Percentiles rank a stretch among this genome's conserved stretches.
Evolutionary conservation across 2,797 vertebrate genomes (phyloP).

Genomic region (Myotis pilosus): DNA sequence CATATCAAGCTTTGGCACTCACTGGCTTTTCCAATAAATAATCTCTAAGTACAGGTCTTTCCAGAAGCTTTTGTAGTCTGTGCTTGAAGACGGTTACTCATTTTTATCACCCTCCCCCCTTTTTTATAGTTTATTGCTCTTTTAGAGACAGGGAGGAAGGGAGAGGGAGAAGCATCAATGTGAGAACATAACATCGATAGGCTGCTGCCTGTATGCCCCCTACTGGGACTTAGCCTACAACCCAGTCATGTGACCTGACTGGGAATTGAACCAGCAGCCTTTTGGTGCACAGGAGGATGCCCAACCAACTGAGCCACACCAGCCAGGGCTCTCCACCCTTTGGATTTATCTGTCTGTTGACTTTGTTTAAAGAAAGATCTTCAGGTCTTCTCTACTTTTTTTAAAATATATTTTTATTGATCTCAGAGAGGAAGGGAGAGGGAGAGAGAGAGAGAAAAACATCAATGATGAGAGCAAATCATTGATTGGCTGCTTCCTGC

Average conservation of each 20-base stretch:
- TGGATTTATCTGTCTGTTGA: not conserved
- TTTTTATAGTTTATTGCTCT: not conserved
- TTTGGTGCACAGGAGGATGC: not conserved
- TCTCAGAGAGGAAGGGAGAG: too few relatives aligned
- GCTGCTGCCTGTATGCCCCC: not conserved
- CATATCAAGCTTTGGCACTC: not conserved
- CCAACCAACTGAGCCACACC: not conserved
- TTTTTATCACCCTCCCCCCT: not conserved
- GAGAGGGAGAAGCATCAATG: too few relatives aligned
- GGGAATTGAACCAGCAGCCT: not conserved
- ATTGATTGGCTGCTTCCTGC: too few relatives aligned
- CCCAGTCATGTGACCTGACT: not conserved
- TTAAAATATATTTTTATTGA: too few relatives aligned
- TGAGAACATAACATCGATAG: not conserved
- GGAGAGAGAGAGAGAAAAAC: too few relatives aligned
- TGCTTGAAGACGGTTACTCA: not conserved
- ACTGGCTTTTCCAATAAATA: not conserved
- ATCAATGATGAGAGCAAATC: too few relatives aligned
- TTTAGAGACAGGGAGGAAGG: not conserved
- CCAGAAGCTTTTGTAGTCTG: not conserved
- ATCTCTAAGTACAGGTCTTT: not conserved
- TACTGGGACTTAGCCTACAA: not conserved
- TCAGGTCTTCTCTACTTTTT: not conserved
- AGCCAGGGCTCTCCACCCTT: not conserved
- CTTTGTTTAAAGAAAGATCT: not conserved